Evolutionary conservation across 2,797 vertebrate genomes (phyloP), one percentile per base, ranked within the genome.

Genomic region (Potorous gilbertii): DNA sequence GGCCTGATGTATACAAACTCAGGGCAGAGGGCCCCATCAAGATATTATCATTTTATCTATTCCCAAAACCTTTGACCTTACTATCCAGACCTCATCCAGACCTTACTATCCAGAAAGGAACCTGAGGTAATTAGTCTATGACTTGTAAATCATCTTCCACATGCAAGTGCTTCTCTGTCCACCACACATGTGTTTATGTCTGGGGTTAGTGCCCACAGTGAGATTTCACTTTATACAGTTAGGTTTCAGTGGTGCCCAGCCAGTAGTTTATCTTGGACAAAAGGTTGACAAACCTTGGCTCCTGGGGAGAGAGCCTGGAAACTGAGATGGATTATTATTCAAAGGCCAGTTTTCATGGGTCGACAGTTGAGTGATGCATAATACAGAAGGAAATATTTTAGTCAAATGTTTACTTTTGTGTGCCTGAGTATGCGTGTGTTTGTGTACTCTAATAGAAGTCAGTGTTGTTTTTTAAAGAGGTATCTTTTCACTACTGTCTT

Each of bases 271-370:
- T 96, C 97, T 97, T 97, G 95, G 96, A 97, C 24, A 94, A 97
- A 98, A 96, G 93, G 9, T 55, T 97, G 98, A 97, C 97, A 97
- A 97, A 97, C 98, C 97, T 97, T 97, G 96, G 90, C 94, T 98
- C 91, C 97, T 46, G 2, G 90, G 90, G 95, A 97, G 91, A 96
- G 97, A 97, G 91, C 94, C 93, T 95, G 95, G 93, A 98, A 97
- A 97, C 94, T 94, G 92, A 96, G 89, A 94, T 93, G 55, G 56
- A 57, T 95, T 96, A 92, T 98, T 98, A 98, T 97, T 97, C 96
- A 96, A 74, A 97, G 95, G 93, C 90, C 96, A 95, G 91, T 96
- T 97, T 98, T 98, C 98, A 96, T 96, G 96, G 96, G 95, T 96
- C 96, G 97, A 95, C 54, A 95, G 96, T 95, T 96, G 96, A 97